These are phyloP conservation scores for Cryptosula pallasiana DNA, from an alignment of 2,888 invertebrate species.

Conservation along the genomic window DNA sequence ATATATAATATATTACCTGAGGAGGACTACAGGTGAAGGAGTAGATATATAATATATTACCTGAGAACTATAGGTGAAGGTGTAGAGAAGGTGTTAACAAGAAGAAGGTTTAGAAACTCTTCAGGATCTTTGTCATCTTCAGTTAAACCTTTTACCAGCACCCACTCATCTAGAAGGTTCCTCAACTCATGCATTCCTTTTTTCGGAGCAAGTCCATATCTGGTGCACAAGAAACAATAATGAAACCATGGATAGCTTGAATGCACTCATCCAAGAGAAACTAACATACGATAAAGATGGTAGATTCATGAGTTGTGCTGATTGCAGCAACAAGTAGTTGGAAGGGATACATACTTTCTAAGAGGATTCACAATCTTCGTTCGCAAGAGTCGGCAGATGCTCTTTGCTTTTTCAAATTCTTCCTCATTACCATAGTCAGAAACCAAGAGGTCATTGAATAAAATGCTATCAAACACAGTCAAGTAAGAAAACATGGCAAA, in stretches of 20 bases:
- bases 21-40: too few relatives aligned
- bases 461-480: constrained; percentile 77
- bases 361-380: neutral
- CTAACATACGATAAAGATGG: too few relatives aligned
- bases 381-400: neutral
- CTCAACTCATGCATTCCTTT: constrained; percentile 58
- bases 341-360: constrained; percentile 15
- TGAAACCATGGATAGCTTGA: too few relatives aligned
- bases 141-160: constrained; percentile 83
- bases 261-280: too few relatives aligned
- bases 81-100: constrained; percentile 54
- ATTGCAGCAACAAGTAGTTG: too few relatives aligned
- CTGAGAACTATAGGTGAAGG: neutral
- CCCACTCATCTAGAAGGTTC: constrained; percentile 76
- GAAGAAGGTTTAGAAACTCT: constrained; percentile 86
- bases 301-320: too few relatives aligned
- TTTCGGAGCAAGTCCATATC: constrained; percentile 10
- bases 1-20: too few relatives aligned
- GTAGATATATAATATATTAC: too few relatives aligned
- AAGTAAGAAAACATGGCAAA: constrained; percentile 98
- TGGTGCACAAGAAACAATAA: too few relatives aligned
- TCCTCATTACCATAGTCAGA: neutral
- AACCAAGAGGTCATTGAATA: constrained; percentile 58
- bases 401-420: neutral
- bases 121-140: constrained; percentile 96